Conservation (phyloP, 2,888 invertebrate genomes). For the Dromius quadrimaculatus region DNA sequence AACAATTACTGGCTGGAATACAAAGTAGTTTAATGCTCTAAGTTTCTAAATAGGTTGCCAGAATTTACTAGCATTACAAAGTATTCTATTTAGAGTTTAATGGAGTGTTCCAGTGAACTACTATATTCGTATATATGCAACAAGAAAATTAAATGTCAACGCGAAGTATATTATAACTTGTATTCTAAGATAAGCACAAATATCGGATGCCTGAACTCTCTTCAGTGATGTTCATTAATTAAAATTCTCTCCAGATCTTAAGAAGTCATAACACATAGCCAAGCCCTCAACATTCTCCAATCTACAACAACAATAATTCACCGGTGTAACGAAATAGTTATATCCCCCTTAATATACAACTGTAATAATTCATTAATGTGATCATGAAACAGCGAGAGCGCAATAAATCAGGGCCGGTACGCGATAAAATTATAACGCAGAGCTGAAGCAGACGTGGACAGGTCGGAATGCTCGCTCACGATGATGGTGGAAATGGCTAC, state of each 20-base stretch:
- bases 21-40: neutral
- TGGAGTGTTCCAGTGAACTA: slow-evolving; percentile 3
- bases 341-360: slow-evolving; percentile 38
- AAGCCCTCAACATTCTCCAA: slow-evolving; percentile 18
- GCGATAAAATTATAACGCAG: slow-evolving; percentile 27
- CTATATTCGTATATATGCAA: neutral
- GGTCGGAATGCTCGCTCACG: too few species aligned
- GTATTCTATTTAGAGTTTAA: neutral
- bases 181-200: neutral
- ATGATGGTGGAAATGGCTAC: too few species aligned
- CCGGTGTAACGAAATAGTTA: slow-evolving; percentile 22
- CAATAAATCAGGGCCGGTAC: slow-evolving; percentile 14
- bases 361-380: slow-evolving; percentile 38
- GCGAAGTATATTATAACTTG: neutral
- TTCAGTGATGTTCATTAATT: neutral
- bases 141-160: neutral
- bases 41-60: neutral
- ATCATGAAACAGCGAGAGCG: slow-evolving; percentile 1
- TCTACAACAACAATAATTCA: slow-evolving; percentile 29
- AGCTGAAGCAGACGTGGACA: neutral
- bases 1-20: neutral
- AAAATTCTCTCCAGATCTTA: neutral
- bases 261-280: neutral
- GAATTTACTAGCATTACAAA: neutral
- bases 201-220: neutral